Percentiles rank a stretch among this genome's conserved stretches.
phyloP scores from a whole-genome alignment of 2,888 invertebrate genomes.

The Oegoconia quadripuncta region DNA sequence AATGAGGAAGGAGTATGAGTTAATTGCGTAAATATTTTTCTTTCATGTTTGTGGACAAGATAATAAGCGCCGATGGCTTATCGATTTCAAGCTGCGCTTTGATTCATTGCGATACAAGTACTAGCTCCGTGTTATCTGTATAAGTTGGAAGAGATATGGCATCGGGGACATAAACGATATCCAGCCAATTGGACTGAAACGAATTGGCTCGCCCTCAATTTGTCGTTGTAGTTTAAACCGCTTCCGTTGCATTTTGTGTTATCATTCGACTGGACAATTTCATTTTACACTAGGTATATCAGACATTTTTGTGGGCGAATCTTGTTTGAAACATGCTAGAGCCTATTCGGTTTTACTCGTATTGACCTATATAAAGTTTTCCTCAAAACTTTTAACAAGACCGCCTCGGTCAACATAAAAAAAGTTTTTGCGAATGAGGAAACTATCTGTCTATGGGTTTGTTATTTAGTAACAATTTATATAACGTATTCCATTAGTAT shows the following conservation, averaged over 20 bases:
- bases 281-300: constrained; percentile 28
- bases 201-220: constrained; percentile 76
- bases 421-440: constrained; percentile 52
- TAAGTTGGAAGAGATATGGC: constrained; percentile 44
- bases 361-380: constrained; percentile 43
- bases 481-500: constrained; percentile 48
- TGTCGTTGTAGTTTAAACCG: constrained; percentile 56
- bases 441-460: constrained; percentile 46
- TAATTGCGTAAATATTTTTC: background rate
- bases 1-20: background rate
- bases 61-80: constrained; percentile 2
- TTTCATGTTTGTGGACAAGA: background rate
- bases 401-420: constrained; percentile 36
- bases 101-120: constrained; percentile 46
- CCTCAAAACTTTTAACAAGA: constrained; percentile 54
- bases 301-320: background rate
- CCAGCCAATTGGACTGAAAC: constrained; percentile 76
- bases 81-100: constrained; percentile 30
- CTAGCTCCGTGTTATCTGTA: constrained; percentile 33
- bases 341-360: constrained; percentile 38
- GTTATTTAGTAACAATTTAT: constrained; percentile 33
- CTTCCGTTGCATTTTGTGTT: constrained; percentile 69
- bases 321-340: too few species aligned
- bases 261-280: constrained; percentile 45
- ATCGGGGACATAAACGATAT: constrained; percentile 71